Evolutionary conservation across 64 coral and sea anemone species (phyloP), one percentile per base, ranked within the genome.

Genomic region (Stichodactyla helianthus): DNA sequence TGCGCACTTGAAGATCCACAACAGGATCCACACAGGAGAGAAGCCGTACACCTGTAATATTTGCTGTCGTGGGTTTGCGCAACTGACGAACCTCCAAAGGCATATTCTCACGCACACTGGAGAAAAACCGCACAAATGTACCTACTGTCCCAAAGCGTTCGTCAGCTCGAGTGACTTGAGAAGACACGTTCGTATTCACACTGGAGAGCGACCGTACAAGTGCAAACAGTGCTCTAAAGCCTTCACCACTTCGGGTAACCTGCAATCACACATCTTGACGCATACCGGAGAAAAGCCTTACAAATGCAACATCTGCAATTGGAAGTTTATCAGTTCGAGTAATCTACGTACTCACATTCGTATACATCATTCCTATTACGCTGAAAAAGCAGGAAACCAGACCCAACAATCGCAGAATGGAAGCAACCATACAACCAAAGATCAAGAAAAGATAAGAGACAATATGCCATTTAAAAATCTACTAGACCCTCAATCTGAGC

Each of bases 261-360:
- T 99, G 20, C 97, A 99, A 59, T 99, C 97, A 17, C 97, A 99
- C 82, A 99, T 99, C 27, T 84, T 99, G 2, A 99, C 97, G 0
- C 97, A 99, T 82, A 99, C 97, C 0, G 97, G 97, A 10, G 97
- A 95, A 55, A 99, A 99, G 17, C 97, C 97, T 0, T 99, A 99
- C 88, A 94, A 99, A 55, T 99, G 97, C 26, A 93, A 87, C n/a
- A 99, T 95, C 51, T 99, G 97, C 56, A 99, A 92, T 86, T 99
- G 97, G 97, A 99, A 95, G 84, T 99, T 99, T 65, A 99, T 99
- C 88, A 95, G 93, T 13, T 99, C 97, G 0, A 99, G 97, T 59
- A 99, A 99, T 35, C 78, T 99, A 6, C 93, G 97, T 9, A 99
- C 97, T 35, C 97, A 99, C 51, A 99, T 99, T 74, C 90, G 97